These are phyloP conservation scores for Zaprionus capensis DNA, from an alignment of 1,140 invertebrate genomes.

Conservation along the genomic window DNA sequence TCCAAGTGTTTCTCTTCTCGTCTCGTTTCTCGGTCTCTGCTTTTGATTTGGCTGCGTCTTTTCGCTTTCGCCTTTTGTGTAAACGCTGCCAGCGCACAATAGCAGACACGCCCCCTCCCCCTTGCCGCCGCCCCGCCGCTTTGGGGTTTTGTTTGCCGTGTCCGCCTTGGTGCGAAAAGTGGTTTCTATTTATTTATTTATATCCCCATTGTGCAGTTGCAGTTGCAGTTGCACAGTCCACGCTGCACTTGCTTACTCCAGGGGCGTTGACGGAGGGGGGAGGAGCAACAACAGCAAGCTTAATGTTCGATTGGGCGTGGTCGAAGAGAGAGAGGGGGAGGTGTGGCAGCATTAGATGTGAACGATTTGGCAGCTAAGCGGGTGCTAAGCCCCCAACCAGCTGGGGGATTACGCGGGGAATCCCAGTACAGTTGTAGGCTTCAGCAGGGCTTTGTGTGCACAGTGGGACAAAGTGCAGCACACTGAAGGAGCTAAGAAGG, in stretches of 20 bases:
- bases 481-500: not conserved
- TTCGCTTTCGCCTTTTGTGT: conserved; percentile 34
- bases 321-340: not conserved
- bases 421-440: conserved; percentile 28
- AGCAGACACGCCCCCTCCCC: not conserved
- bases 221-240: conserved; percentile 21
- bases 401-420: conserved; percentile 35
- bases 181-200: conserved; percentile 80
- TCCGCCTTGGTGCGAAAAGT: conserved; percentile 68
- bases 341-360: conserved; percentile 25
- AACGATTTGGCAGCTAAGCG: conserved; percentile 56
- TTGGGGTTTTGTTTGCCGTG: conserved; percentile 53
- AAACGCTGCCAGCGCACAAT: conserved; percentile 27
- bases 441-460: not conserved
- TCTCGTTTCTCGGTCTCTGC: conserved; percentile 21
- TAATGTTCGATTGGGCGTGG: conserved; percentile 15
- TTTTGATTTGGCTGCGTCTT: conserved; percentile 47
- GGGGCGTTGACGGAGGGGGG: not conserved
- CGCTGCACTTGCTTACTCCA: conserved; percentile 13
- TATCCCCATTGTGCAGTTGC: conserved; percentile 64
- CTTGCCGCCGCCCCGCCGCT: not conserved
- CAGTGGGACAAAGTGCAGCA: not conserved
- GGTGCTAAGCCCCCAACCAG: conserved; percentile 45
- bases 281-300: not conserved
- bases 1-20: conserved; percentile 45